Conservation (phyloP, 2,888 invertebrate species). For the Pyralis farinalis region DNA sequence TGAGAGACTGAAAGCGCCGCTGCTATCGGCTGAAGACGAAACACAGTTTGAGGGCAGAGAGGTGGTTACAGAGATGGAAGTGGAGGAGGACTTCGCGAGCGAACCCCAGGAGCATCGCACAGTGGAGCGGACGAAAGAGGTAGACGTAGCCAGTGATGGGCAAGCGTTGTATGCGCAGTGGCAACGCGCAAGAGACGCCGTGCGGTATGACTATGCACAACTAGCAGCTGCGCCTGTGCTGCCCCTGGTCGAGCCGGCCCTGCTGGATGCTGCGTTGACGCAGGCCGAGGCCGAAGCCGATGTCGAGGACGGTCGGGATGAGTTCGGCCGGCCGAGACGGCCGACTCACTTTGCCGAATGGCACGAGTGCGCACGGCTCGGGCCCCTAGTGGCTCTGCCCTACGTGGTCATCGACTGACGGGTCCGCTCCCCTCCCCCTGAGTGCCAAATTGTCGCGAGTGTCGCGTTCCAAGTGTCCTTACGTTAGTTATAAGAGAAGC, state of each 20-base stretch:
- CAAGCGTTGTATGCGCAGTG: constrained; percentile 42
- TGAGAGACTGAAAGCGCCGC: constrained; percentile 58
- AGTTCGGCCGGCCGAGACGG: constrained; percentile 45
- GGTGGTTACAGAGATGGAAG: constrained; percentile 19
- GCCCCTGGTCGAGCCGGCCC: constrained; percentile 24
- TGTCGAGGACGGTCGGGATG: constrained; percentile 29
- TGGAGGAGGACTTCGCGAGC: constrained; percentile 19
- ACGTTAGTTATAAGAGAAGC: constrained; percentile 55
- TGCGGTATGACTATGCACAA: constrained; percentile 46
- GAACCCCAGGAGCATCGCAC: constrained; percentile 51
- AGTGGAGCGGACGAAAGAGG: constrained; percentile 64
- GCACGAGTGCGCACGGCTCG: constrained; percentile 92
- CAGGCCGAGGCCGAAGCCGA: constrained; percentile 15
- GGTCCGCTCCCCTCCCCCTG: constrained; percentile 15
- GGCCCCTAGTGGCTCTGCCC: constrained; percentile 95
- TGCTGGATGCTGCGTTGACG: constrained; percentile 17
- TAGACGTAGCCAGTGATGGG: constrained; percentile 34
- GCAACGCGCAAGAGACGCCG: constrained; percentile 25
- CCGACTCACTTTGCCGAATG: constrained; percentile 89
- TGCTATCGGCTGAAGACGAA: constrained; percentile 45
- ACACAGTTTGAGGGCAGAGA: constrained; percentile 25
- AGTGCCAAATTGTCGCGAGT: constrained; percentile 35
- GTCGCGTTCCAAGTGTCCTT: constrained; percentile 71
- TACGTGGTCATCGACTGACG: constrained; percentile 96
- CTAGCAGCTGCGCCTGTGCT: constrained; percentile 45